Percentiles rank a stretch among this genome's conserved stretches.
Conservation (phyloP, 2,797 vertebrate genomes). For the Cygnus olor region DNA sequence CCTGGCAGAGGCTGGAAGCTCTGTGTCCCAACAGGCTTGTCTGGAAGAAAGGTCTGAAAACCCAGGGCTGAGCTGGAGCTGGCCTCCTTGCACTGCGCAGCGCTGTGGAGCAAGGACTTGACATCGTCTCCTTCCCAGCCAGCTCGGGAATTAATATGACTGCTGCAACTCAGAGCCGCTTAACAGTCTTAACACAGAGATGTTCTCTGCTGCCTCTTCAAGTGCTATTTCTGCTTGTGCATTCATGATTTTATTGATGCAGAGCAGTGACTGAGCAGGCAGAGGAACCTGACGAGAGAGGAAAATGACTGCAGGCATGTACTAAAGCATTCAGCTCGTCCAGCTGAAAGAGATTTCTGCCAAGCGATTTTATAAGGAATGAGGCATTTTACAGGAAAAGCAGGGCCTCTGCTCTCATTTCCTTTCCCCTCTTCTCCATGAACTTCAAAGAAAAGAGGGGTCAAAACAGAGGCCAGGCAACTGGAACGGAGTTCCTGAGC, state of each 20-base stretch:
- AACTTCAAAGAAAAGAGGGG: constrained; percentile 64
- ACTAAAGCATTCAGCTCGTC: constrained; percentile 31
- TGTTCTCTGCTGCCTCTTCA: not conserved
- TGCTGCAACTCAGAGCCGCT: not conserved
- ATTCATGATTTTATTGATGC: not conserved
- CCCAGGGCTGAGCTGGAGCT: not conserved
- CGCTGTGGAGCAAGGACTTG: not conserved
- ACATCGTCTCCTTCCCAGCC: not conserved
- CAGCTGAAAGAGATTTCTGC: constrained; percentile 63
- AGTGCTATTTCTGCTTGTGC: not conserved
- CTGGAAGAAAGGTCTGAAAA: not conserved
- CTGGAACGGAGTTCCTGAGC: constrained; percentile 49
- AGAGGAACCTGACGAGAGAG: not conserved
- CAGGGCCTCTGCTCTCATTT: constrained; percentile 66
- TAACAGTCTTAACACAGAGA: not conserved
- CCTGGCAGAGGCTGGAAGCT: not conserved
- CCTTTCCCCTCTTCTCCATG: constrained; percentile 44
- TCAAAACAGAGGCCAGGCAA: constrained; percentile 60
- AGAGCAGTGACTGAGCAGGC: not conserved
- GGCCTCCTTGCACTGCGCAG: rapidly evolving
- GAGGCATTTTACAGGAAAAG: constrained; percentile 58
- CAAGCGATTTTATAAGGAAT: constrained; percentile 47
- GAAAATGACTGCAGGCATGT: constrained; percentile 45
- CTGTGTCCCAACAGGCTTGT: not conserved
- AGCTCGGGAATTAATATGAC: not conserved